phyloP scores from a whole-genome alignment of 37 sponge, comb jelly and placozoan species.

The Cladorhizidae sp. region DNA sequence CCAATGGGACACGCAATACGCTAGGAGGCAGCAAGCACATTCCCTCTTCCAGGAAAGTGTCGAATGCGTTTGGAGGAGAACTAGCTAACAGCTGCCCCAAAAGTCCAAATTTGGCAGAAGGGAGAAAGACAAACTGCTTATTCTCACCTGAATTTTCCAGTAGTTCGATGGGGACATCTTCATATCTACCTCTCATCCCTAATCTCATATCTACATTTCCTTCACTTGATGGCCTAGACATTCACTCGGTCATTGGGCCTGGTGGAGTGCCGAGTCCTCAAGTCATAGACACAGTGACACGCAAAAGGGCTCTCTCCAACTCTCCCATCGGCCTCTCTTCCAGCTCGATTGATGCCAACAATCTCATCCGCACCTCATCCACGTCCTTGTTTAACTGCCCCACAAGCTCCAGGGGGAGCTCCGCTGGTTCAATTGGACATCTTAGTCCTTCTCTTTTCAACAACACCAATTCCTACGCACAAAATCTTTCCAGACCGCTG shows the following conservation, averaged over 20 bases:
- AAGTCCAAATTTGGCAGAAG: too few relatives aligned
- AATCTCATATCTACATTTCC: constrained; percentile 36
- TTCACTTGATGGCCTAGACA: constrained; percentile 32
- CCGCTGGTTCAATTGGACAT: constrained; percentile 63
- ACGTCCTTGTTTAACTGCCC: constrained; percentile 70
- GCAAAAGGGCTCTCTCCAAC: constrained; percentile 78
- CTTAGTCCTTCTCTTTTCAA: constrained; percentile 65
- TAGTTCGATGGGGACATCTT: constrained; percentile 27
- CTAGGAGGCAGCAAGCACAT: too few relatives aligned
- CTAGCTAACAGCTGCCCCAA: too few relatives aligned
- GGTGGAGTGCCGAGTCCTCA: constrained; percentile 64
- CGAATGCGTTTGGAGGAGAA: neutral
- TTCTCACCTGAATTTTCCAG: constrained; percentile 48
- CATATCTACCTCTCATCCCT: constrained; percentile 40
- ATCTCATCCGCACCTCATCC: constrained; percentile 68
- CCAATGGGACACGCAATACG: too few relatives aligned
- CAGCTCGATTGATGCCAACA: constrained; percentile 61
- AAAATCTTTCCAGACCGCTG: constrained; percentile 15
- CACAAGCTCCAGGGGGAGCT: constrained; percentile 47
- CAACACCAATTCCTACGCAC: constrained; percentile 11
- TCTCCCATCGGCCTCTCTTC: constrained; percentile 63
- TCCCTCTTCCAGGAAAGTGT: too few relatives aligned
- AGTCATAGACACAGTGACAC: constrained; percentile 40
- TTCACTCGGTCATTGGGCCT: constrained; percentile 49
- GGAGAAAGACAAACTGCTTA: neutral